Evolutionary conservation across 2,797 vertebrate species (phyloP), one percentile per base, ranked within the genome.

Genomic region (Prunella strophiata): DNA sequence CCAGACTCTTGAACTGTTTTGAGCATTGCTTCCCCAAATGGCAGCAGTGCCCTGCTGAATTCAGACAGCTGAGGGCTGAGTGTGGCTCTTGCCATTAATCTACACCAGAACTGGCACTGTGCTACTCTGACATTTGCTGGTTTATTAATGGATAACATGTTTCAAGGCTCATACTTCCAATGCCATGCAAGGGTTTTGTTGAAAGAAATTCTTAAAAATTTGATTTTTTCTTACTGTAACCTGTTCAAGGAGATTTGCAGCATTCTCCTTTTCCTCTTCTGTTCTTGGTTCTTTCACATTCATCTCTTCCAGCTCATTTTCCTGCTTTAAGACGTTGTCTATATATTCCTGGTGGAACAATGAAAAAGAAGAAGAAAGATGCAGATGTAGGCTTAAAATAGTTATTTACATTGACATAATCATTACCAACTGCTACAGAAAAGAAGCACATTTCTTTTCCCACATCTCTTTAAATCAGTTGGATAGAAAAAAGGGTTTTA

Each of bases 251-350:
- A 99, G 97, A 48, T 98, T 95, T 19, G 97, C 96, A 36, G 98
- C 98, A 3, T 95, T 98, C 65, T 89, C 84, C 27, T 91, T 96
- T 94, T 99, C 98, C 59, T 98, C 97, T 70, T 98, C 96, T 3
- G 97, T 97, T 81, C 98, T 98, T 88, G 98, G 98, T 50, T 99
- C 99, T 96, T 98, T 99, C 51, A 98, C 65, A 30, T 94, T 96
- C 95, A 98, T 98, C 62, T 98, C 97, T 83, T 98, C 97, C 29
- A 97, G 94, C 34, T 96, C 96, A 73, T 97, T 95, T 94, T 99
- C 98, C 91, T 97, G 98, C 92, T 97, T 97, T 87, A 99, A 97
- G 88, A 99, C 94, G 67, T 97, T 95, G 75, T 98, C 97, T 25
- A 99, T 97, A 88, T 99, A 99, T 42, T 97, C 96, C 99, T 99